Evolutionary conservation across 2,797 vertebrate genomes (phyloP).

Genomic region (Salmo trutta): DNA sequence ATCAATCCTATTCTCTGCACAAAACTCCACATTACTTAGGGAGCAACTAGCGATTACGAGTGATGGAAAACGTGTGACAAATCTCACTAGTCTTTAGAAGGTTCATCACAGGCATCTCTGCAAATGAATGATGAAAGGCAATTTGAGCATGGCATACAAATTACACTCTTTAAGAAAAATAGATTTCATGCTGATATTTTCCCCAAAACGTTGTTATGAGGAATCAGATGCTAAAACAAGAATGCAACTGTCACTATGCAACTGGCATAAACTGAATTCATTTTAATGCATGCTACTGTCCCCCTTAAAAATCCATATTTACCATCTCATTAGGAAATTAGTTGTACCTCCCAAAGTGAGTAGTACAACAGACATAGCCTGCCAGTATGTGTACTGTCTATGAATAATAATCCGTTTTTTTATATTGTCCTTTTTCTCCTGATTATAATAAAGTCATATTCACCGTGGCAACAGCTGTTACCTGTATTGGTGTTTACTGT

Average conservation of each 20-base stretch:
- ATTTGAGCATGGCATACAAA: not conserved
- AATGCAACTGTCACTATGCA: too few species aligned
- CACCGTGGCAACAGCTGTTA: constrained; percentile 16
- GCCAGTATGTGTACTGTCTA: not conserved
- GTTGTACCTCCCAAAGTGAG: not conserved
- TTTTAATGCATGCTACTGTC: too few species aligned
- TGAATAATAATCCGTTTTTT: not conserved
- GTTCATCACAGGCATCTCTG: not conserved
- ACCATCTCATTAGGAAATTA: not conserved
- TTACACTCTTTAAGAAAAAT: not conserved
- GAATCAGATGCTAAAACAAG: too few species aligned
- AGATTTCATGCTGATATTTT: too few species aligned
- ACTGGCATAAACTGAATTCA: too few species aligned
- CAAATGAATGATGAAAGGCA: not conserved
- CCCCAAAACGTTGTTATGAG: too few species aligned
- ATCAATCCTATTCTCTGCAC: not conserved
- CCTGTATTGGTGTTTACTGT: constrained; percentile 5
- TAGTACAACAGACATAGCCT: not conserved
- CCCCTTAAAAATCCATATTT: too few species aligned
- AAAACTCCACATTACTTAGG: not conserved
- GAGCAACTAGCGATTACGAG: not conserved
- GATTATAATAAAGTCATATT: constrained; percentile 30
- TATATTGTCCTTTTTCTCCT: not conserved
- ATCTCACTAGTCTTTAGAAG: constrained; percentile 1
- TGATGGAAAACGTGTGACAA: not conserved